Conservation (phyloP, 2,113 vertebrate species). For the Marmota flaviventris region DNA sequence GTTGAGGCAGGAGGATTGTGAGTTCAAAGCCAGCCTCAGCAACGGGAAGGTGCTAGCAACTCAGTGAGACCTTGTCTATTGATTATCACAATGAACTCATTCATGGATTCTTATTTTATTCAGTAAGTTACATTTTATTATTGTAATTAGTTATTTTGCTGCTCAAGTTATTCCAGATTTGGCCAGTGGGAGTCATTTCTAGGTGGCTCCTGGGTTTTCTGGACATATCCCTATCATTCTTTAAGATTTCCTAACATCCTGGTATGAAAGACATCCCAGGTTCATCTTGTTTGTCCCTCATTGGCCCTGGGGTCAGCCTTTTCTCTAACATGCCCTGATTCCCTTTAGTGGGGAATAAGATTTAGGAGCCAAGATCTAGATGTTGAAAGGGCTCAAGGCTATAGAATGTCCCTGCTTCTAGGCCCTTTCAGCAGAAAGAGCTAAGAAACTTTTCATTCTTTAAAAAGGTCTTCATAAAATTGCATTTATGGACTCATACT, state of each 20-base stretch:
- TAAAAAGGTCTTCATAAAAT: conserved; percentile 24
- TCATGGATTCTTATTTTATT: conserved; percentile 33
- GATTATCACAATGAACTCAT: not conserved
- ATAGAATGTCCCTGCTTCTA: not conserved
- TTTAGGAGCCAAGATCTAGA: conserved; percentile 11
- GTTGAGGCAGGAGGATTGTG: too few relatives aligned
- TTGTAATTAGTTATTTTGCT: conserved; percentile 2
- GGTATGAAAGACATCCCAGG: not conserved
- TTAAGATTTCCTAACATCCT: not conserved
- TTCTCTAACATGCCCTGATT: not conserved
- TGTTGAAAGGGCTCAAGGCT: not conserved
- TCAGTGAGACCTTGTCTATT: not conserved
- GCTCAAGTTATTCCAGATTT: conserved; percentile 10
- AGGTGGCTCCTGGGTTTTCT: not conserved
- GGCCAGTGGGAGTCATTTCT: not conserved
- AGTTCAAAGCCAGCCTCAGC: too few relatives aligned
- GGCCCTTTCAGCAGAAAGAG: not conserved
- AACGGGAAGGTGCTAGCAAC: too few relatives aligned
- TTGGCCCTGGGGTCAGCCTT: not conserved
- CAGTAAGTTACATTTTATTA: not conserved
- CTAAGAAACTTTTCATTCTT: not conserved
- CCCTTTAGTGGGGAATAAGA: not conserved
- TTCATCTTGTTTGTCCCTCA: not conserved
- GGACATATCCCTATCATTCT: not conserved
- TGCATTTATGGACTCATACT: not conserved